Percentiles rank a stretch among this genome's conserved stretches.
Evolutionary conservation across 2,797 vertebrate species (phyloP).

Genomic region (Discoglossus pictus): DNA sequence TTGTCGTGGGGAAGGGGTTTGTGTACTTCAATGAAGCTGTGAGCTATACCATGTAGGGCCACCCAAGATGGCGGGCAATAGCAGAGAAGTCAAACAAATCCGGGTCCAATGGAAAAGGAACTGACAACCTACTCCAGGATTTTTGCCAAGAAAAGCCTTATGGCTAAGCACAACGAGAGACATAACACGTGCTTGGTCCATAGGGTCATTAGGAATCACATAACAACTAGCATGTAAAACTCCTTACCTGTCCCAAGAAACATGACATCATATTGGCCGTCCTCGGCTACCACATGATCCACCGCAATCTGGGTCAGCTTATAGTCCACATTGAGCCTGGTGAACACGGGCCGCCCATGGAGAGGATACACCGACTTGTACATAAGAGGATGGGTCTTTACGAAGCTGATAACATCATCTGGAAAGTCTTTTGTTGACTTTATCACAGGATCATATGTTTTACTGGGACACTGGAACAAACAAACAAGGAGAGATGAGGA

Average conservation of each 20-base stretch:
- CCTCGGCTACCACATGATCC: conserved; percentile 91
- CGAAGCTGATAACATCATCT: conserved; percentile 93
- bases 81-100: too few species aligned
- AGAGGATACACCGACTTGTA: conserved; percentile 80
- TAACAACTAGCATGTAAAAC: background rate
- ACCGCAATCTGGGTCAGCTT: conserved; percentile 89
- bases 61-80: too few species aligned
- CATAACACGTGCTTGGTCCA: too few species aligned
- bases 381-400: conserved; percentile 90
- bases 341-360: conserved; percentile 83
- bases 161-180: too few species aligned
- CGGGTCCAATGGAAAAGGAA: too few species aligned
- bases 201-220: too few species aligned
- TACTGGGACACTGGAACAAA: conserved; percentile 86
- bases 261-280: conserved; percentile 95
- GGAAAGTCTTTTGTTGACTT: conserved; percentile 96
- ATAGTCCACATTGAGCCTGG: conserved; percentile 86
- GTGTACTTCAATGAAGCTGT: too few species aligned
- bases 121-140: too few species aligned
- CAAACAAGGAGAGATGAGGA: background rate
- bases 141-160: too few species aligned
- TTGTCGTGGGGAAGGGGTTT: too few species aligned
- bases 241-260: conserved; percentile 91
- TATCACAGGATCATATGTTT: conserved; percentile 89
- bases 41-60: too few species aligned